phyloP scores from a whole-genome alignment of 2,888 invertebrate species.

The Chloroclysta siterata region DNA sequence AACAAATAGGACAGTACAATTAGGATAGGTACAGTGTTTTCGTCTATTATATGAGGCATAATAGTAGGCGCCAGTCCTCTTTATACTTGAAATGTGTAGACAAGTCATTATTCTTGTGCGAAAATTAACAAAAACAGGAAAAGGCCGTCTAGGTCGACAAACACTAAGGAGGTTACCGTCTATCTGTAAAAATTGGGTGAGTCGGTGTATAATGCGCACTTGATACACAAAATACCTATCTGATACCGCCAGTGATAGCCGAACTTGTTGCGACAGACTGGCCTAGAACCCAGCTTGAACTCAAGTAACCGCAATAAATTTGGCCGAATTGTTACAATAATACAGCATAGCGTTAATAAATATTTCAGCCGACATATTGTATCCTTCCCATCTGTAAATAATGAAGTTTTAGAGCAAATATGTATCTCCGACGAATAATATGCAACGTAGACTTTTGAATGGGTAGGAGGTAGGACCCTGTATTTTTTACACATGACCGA shows the following conservation, averaged over 20 bases:
- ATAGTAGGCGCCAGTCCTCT: too few species aligned
- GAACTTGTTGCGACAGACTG: conserved; percentile 75
- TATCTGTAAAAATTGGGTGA: conserved; percentile 59
- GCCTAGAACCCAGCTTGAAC: conserved; percentile 79
- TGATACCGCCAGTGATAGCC: conserved; percentile 58
- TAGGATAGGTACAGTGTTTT: too few species aligned
- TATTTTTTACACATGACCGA: too few species aligned
- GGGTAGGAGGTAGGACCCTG: too few species aligned
- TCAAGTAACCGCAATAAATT: conserved; percentile 73
- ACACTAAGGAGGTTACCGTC: conserved; percentile 57
- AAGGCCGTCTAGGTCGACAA: conserved; percentile 57
- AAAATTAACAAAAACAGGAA: conserved; percentile 50
- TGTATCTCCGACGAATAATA: not conserved
- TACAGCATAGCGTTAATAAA: conserved; percentile 47
- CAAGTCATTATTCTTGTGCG: conserved; percentile 1
- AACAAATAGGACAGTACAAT: too few species aligned
- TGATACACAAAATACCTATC: conserved; percentile 58
- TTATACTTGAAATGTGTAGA: too few species aligned
- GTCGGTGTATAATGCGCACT: conserved; percentile 53
- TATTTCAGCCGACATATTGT: conserved; percentile 1
- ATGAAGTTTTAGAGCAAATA: not conserved
- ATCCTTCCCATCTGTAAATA: not conserved
- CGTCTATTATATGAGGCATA: too few species aligned
- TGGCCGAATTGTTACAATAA: conserved; percentile 59
- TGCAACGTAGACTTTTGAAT: too few species aligned